Percentiles rank a stretch among this genome's conserved stretches.
These are phyloP conservation scores for Philhelius pedissequus DNA, from an alignment of 2,888 invertebrate species.

Conservation along the genomic window DNA sequence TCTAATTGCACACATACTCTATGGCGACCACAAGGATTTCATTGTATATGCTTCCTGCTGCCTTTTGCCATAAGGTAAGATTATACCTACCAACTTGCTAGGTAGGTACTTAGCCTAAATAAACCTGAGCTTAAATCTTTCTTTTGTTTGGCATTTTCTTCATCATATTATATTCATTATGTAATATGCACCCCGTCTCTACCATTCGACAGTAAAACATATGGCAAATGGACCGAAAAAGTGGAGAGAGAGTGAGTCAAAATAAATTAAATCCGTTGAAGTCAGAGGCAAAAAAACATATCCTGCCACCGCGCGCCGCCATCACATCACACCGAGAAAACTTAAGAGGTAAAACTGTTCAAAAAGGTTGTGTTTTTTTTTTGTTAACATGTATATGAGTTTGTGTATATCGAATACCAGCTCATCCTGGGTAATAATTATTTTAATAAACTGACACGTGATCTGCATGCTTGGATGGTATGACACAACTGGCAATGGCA, in stretches of 20 bases:
- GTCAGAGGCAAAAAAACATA: constrained; percentile 16
- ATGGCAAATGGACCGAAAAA: constrained; percentile 27
- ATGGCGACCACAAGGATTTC: constrained; percentile 64
- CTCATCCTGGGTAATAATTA: constrained; percentile 59
- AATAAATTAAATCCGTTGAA: constrained; percentile 63
- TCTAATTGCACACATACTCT: constrained; percentile 59
- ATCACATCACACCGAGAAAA: constrained; percentile 2
- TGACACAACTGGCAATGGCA: constrained; percentile 22
- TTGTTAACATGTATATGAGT: background rate
- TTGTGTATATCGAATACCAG: background rate
- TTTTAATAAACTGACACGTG: constrained; percentile 69
- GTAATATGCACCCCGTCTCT: background rate
- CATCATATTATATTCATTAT: constrained; percentile 37
- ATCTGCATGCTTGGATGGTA: constrained; percentile 64
- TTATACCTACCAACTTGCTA: background rate
- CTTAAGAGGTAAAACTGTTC: constrained; percentile 49
- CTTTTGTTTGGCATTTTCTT: constrained; percentile 36
- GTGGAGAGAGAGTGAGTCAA: background rate
- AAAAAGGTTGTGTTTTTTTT: background rate
- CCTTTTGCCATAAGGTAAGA: background rate
- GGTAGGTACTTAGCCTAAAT: background rate
- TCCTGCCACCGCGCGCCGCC: too few species aligned
- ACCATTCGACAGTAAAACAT: background rate
- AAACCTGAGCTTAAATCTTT: constrained; percentile 13
- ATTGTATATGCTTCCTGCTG: constrained; percentile 20